Base-by-base conservation (phyloP, 2,888 invertebrate genomes). In the Pinctada fucata region DNA sequence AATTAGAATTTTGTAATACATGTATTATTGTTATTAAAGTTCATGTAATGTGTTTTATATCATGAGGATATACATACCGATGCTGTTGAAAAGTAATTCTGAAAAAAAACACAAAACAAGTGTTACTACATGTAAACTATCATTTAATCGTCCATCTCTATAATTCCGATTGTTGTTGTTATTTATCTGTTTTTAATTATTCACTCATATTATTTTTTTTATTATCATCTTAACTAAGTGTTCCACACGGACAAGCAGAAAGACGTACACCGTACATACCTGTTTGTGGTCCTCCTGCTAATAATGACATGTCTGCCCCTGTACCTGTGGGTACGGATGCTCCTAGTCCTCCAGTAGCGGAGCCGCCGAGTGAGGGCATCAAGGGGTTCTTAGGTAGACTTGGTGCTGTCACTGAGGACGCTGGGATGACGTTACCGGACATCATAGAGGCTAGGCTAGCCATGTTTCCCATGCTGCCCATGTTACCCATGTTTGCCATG, bases 201-300 rank as follows among this genome's bases (percentile, higher is more conserved):
- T 31, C 31, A 31, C 31, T 31, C 31, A 31, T 31, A 31, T 31
- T 31, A 31, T 31, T 31, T 31, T 31, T 31, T 31, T 31, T 31
- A 31, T 31, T 31, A 31, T 31, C 31, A 31, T 31, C 31, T 31
- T 31, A 31, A 31, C 31, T 31, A 31, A 31, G 31, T 31, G 31
- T 0, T 31, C 31, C 31, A 31, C 31, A 31, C 31, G 31, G 31
- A 31, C 31, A 31, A 31, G 31, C 31, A 31, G 31, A 31, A 31
- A 31, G 31, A 31, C 31, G 31, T 31, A 31, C 31, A 31, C 31
- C 31, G 31, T 31, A 31, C 31, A 31, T 31, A 58, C 58, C 58
- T 58, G 58, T 58, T 58, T 58, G 58, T 58, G 58, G 58, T 58
- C 58, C 58, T 58, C 58, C 13, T 48, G 48, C 47, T 48, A 69